phyloP scores from a whole-genome alignment of 2,797 vertebrate genomes.

The Gymnothorax reevesii region DNA sequence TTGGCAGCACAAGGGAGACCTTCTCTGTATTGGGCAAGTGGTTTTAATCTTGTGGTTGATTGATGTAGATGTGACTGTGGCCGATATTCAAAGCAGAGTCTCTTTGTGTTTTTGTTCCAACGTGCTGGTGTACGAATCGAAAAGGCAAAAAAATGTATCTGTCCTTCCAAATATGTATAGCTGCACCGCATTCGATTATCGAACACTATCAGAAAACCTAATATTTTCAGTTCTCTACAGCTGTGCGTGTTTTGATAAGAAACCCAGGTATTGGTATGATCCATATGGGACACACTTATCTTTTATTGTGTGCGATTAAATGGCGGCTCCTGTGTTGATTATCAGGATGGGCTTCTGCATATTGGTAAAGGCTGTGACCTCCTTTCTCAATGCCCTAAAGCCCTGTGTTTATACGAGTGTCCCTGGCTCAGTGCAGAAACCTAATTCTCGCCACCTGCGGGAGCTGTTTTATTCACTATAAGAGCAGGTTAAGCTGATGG shows the following conservation, averaged over 20 bases:
- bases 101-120: too few species aligned
- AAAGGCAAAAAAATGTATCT: too few species aligned
- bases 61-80: too few species aligned
- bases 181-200: not conserved
- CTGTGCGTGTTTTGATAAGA: not conserved
- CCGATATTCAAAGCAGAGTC: too few species aligned
- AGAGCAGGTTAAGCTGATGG: conserved; percentile 70
- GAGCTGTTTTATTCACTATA: conserved; percentile 60
- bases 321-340: not conserved
- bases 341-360: not conserved
- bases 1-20: too few species aligned
- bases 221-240: not conserved
- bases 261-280: not conserved
- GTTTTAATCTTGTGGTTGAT: too few species aligned
- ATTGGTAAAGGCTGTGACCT: not conserved
- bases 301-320: not conserved
- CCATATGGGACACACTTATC: not conserved
- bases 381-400: not conserved
- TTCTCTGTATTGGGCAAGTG: too few species aligned
- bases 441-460: conserved; percentile 36
- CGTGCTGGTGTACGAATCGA: too few species aligned
- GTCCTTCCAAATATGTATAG: too few species aligned
- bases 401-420: not conserved
- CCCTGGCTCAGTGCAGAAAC: not conserved
- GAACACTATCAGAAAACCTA: not conserved